Evolutionary conservation across 2,888 invertebrate genomes (phyloP), one percentile per base, ranked within the genome.

Genomic region (Eupithecia subumbrata): DNA sequence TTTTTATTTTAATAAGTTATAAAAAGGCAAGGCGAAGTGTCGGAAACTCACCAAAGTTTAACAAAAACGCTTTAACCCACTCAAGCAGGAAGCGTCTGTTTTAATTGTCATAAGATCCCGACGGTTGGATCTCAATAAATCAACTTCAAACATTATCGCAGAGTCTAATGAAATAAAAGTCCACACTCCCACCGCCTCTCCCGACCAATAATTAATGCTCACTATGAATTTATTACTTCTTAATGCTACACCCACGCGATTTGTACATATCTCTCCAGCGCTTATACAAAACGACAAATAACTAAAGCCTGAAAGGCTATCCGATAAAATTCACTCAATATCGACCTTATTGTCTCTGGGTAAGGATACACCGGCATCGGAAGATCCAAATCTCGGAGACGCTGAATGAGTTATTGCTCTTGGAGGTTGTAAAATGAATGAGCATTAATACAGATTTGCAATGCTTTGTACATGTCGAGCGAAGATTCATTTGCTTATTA

Each of bases 121-220:
- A 73, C 82, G 81, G 80, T 81, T 79, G 88, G 86, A 83, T 83
- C 85, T 82, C 82, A 81, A 93, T 93, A 92, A 91, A 92, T 93
- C 90, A 90, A 88, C 86, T 82, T 84, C 84, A 85, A 83, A 79
- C 82, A 81, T 86, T 91, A 92, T 92, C 91, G 86, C 80, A 71
- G 80, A 77, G 85, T 84, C 86, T 92, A 92, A 92, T 92, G 91
- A 91, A 93, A 92, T 93, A 91, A 92, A 91, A 91, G 82, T 84
- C 85, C 83, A 83, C 80, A 77, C 74, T 71, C 82, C 79, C 82
- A 81, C 88, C 79, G 84, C 84, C 84, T 86, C 84, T 84, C 78
- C 82, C 86, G 85, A 88, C 82, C 85, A 89, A 90, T 91, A 92
- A 93, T 93, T 91, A 89, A 91, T 89, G 87, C 86, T 83, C 83